Evolutionary conservation across 1,140 invertebrate species (phyloP), one percentile per base, ranked within the genome.

Genomic region (Dendroctonus valens): DNA sequence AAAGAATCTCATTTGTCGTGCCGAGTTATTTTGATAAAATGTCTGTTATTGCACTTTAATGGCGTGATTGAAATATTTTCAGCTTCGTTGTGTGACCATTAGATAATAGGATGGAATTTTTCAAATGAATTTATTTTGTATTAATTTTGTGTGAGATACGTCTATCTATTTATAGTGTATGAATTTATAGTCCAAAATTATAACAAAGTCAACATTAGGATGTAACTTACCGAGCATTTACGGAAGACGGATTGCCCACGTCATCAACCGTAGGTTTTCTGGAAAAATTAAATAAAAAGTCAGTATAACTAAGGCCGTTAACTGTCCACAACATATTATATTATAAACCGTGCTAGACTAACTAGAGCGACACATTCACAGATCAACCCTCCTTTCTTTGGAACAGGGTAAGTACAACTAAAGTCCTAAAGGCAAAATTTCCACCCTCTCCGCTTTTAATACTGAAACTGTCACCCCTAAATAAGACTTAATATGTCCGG

Each of bases 211-310:
- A 26, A 26, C 26, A 26, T 26, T 26, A 26, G 26, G 26, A 26
- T 26, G 26, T 26, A 26, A 87, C 87, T 88, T 79, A 89, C 87
- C 87, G 86, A 76, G 86, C 84, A 76, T 89, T 89, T 71, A 88
- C 86, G 41, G 87, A 87, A 55, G 86, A 83, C 11, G 86, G 82
- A 74, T 87, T 88, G 60, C 84, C 85, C 66, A 87, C 85, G 71
- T 88, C 86, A 76, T 89, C 87, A 79, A 87, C 86, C 57, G 86
- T 82, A 67, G 87, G 87, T 79, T 89, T 89, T 82, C 87, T 89
- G 83, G 75, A 88, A 89, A 79, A 88, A 89, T 79, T 81, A 84
- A 82, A 82, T 76, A 79, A 81, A 79, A 78, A 69, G 79, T 79
- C 70, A 81, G 78, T 68, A 78, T 80, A 73, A 78, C 74, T 55